phyloP scores from a whole-genome alignment of 2,797 vertebrate genomes.

The Spheniscus humboldti region DNA sequence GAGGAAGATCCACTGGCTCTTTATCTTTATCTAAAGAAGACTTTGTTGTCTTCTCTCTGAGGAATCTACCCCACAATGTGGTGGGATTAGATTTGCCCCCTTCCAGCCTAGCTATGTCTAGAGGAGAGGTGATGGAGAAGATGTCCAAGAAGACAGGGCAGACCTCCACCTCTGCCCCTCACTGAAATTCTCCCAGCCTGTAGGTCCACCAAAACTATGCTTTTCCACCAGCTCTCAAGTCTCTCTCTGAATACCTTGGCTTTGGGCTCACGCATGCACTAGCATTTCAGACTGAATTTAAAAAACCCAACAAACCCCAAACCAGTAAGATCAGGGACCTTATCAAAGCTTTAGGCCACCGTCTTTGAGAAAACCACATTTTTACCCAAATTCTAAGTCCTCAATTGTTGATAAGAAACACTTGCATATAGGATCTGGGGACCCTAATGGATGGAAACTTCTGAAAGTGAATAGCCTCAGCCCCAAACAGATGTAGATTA shows the following conservation, averaged over 20 bases:
- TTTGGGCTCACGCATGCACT: background rate
- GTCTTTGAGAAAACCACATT: background rate
- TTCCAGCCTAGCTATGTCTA: background rate
- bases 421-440: background rate
- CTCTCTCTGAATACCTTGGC: background rate
- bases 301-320: background rate
- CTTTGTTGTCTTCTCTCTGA: background rate
- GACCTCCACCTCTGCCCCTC: background rate
- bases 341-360: background rate
- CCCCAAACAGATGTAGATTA: background rate
- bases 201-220: background rate
- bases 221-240: background rate
- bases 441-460: background rate
- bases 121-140: background rate
- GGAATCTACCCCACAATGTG: background rate
- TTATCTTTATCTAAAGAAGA: background rate
- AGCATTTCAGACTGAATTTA: background rate
- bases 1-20: background rate
- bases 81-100: background rate
- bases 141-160: background rate
- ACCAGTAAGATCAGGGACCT: background rate
- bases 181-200: background rate
- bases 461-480: background rate
- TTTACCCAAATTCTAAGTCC: background rate
- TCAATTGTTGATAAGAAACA: background rate